Conservation (phyloP, 2,113 vertebrate species). For the Megatriorchis doriae region DNA sequence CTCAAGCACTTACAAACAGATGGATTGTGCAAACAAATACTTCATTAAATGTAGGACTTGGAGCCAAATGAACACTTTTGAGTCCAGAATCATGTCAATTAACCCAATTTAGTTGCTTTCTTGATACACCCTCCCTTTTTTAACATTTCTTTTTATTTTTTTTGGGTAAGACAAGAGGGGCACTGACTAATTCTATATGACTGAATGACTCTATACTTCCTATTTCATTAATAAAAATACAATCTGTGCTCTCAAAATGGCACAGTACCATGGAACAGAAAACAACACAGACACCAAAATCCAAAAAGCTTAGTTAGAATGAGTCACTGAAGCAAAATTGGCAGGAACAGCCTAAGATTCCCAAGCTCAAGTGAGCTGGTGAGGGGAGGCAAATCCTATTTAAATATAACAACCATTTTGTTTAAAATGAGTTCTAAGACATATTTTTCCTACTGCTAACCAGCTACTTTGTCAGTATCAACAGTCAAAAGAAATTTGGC, state of each 20-base stretch:
- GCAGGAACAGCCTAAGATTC: not conserved
- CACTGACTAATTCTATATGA: not conserved
- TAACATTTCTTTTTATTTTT: not conserved
- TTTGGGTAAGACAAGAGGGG: not conserved
- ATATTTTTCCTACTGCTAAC: not conserved
- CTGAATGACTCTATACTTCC: not conserved
- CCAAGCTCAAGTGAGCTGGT: not conserved
- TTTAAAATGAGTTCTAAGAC: not conserved
- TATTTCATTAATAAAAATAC: constrained; percentile 20
- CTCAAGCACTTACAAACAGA: constrained; percentile 26
- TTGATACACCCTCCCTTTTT: not conserved
- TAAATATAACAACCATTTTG: not conserved
- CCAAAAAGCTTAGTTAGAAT: not conserved
- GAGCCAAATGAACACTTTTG: constrained; percentile 23
- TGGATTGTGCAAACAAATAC: constrained; percentile 55
- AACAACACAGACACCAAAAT: not conserved
- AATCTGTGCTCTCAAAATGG: not conserved
- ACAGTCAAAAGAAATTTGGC: not conserved
- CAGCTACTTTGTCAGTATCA: not conserved
- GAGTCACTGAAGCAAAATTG: not conserved
- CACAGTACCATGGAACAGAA: not conserved
- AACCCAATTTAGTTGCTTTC: constrained; percentile 27
- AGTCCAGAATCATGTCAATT: constrained; percentile 33
- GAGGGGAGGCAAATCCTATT: not conserved
- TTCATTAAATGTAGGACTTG: not conserved